These are phyloP conservation scores for Hippocampus barbouri DNA, from an alignment of 2,113 vertebrate genomes.

Conservation along the genomic window DNA sequence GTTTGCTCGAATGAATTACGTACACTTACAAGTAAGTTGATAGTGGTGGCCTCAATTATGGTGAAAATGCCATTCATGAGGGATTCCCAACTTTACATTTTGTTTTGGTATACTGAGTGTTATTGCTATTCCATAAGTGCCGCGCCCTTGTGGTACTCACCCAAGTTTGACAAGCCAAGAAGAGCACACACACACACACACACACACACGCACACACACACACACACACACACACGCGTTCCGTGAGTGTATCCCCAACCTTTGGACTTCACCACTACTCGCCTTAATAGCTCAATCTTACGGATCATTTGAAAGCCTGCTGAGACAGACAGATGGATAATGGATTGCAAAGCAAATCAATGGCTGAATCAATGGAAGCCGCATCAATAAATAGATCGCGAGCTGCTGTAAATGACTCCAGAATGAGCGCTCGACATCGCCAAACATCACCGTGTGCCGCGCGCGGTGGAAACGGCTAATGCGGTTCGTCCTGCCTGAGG, in stretches of 20 bases:
- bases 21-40: neutral
- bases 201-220: constrained; percentile 7
- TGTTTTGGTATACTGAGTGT: neutral
- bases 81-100: neutral
- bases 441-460: constrained; percentile 42
- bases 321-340: constrained; percentile 69
- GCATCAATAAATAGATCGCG: constrained; percentile 71
- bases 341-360: constrained; percentile 71
- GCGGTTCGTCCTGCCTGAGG: constrained; percentile 40
- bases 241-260: constrained; percentile 56
- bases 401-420: constrained; percentile 65
- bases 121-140: constrained; percentile 5
- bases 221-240: neutral
- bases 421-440: constrained; percentile 44
- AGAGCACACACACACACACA: constrained; percentile 23
- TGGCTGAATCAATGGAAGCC: constrained; percentile 64
- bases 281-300: constrained; percentile 65
- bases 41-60: neutral
- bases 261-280: constrained; percentile 65
- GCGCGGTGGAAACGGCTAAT: constrained; percentile 31
- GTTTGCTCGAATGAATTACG: no score
- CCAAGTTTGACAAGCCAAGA: neutral
- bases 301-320: constrained; percentile 69
- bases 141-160: constrained; percentile 6
- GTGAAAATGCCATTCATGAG: neutral